Base-by-base conservation (phyloP, 2,113 vertebrate genomes). In the Pedetes capensis region DNA sequence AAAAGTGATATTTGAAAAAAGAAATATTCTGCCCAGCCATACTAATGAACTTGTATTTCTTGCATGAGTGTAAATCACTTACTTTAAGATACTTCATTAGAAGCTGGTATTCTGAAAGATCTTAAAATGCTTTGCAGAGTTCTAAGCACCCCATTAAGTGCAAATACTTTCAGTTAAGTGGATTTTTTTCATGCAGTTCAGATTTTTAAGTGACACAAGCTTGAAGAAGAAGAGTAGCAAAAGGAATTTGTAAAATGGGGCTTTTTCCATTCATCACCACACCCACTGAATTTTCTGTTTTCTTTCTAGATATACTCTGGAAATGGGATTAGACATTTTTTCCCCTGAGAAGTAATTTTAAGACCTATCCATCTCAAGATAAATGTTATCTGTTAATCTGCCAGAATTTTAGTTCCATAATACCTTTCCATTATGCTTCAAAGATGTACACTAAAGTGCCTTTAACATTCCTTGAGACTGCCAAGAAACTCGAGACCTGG, bases 51-150 rank as follows among this genome's bases (percentile, higher is more conserved):
- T 34, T 69, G 2, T 61, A 49, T 88, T 79, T 87, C 64, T 91
- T 85, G 20, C 72, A 55, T 59, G 25, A 83, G 44, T 95, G 49
- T 85, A 81, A 71, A 89, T 64, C 57, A 2, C 5, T 83, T 82
- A 49, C 27, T 90, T 86, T 9, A 69, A 91, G 90, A 89, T 49
- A 3, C 10, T n/a, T 95, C 59, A 87, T 80, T 91, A 81, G 47
- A 94, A 80, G 87, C 68, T 91, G 12, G 57, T 74, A 13, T 89
- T 89, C 42, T 32, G 25, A 94, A 95, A 87, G 83, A 80, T 47
- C 34, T 81, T 63, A 39, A 85, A 88, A 75, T 69, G 13, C 42
- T 47, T 89, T 55, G 23, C 1, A 75, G 61, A 64, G 37, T 96
- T 78, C 14, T 75, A 63, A 92, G 6, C 25, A 83, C 34, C 23